These are phyloP conservation scores for Neopipo cinnamomea DNA, from an alignment of 2,113 vertebrate genomes.

Conservation along the genomic window DNA sequence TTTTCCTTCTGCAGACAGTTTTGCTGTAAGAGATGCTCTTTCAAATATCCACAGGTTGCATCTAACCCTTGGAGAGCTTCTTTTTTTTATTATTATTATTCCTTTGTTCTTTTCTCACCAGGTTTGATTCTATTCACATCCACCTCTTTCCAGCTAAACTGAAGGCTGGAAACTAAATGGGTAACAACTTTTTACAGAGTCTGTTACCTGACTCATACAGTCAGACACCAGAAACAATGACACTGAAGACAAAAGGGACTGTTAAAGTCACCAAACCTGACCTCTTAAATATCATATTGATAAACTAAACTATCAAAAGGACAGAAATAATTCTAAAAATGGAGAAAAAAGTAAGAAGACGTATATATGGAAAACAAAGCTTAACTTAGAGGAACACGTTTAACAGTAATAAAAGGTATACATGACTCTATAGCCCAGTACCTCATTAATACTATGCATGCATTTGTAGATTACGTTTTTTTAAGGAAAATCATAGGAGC, in stretches of 20 bases:
- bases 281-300: not conserved
- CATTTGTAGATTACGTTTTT: not conserved
- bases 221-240: not conserved
- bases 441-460: not conserved
- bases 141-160: not conserved
- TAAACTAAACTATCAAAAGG: not conserved
- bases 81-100: not conserved
- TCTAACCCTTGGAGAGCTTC: not conserved
- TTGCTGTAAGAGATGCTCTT: not conserved
- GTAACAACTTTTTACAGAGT: not conserved
- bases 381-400: not conserved
- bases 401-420: not conserved
- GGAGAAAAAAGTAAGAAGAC: not conserved
- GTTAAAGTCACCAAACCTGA: not conserved
- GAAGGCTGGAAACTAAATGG: not conserved
- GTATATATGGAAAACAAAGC: not conserved
- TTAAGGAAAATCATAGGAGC: not conserved
- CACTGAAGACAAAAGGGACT: not conserved
- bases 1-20: not conserved
- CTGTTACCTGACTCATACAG: not conserved
- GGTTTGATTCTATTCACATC: not conserved
- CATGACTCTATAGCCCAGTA: not conserved
- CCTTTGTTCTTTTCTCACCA: not conserved
- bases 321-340: not conserved
- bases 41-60: not conserved